A percentile compares a stretch with the other conserved stretches of the same genome.
Evolutionary conservation across 2,888 invertebrate species (phyloP).

Genomic region (Galeopsomyia nigrocyanea): DNA sequence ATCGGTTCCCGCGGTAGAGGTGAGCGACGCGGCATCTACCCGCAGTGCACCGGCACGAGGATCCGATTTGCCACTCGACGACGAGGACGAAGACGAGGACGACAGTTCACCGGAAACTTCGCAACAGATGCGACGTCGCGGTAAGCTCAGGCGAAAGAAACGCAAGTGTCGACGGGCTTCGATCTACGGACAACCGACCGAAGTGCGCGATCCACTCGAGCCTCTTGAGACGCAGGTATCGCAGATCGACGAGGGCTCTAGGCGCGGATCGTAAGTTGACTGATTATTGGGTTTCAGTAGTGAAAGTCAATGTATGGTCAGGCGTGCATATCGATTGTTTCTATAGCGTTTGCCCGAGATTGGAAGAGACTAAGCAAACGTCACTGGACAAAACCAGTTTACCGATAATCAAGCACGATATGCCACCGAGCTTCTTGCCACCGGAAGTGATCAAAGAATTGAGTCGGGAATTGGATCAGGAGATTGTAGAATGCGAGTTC

Average conservation of each 20-base stretch:
- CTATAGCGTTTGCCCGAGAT: background rate
- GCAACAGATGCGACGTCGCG: conserved; percentile 56
- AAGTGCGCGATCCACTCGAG: conserved; percentile 72
- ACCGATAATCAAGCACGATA: conserved; percentile 27
- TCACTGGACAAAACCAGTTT: conserved; percentile 48
- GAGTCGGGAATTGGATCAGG: conserved; percentile 77
- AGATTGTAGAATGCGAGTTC: conserved; percentile 79
- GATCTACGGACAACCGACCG: conserved; percentile 65
- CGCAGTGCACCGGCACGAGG: conserved; percentile 26
- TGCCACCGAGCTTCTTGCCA: conserved; percentile 70
- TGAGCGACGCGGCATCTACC: conserved; percentile 33
- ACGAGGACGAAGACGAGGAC: conserved; percentile 44
- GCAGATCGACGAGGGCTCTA: conserved; percentile 69
- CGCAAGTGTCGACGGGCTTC: conserved; percentile 63
- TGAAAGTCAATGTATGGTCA: background rate
- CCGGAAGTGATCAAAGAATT: conserved; percentile 76
- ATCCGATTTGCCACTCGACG: conserved; percentile 5
- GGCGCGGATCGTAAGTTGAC: conserved; percentile 55
- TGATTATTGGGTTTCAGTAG: background rate
- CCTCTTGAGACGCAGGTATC: conserved; percentile 75
- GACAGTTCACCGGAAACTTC: conserved; percentile 51
- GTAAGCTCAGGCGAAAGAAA: conserved; percentile 60
- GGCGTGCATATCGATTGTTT: background rate
- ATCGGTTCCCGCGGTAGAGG: conserved; percentile 22
- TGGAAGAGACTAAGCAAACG: conserved; percentile 32